Base-by-base conservation (phyloP, 2,888 invertebrate species). In the Ditylenchus weischeri region DNA sequence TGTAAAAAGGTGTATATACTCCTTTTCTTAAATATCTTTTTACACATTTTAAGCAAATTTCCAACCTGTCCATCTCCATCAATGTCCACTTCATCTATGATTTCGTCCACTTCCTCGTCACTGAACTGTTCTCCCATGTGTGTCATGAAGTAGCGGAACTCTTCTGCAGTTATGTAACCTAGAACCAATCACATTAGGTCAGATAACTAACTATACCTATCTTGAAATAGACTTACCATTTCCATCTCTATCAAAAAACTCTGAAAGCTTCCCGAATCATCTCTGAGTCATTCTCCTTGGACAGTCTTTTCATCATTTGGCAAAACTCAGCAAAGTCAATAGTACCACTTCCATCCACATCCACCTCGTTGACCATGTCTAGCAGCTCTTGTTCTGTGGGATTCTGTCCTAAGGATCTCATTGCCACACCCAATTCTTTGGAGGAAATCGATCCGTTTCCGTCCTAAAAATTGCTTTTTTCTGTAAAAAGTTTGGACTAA, bases 341-440 rank as follows among this genome's bases (percentile, higher is more conserved):
- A 11, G 72, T 76, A 4, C 77, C 77, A 48, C 68, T 68, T 5
- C 78, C 77, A 59, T 77, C 77, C 38, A 77, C 58, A 58, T 77
- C 67, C 76, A 77, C 77, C 72, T 75, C 82, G 70, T 81, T 83
- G 59, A 81, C 78, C 81, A 82, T 81, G 71, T 83, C 82, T 68
- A 79, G 73, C 11, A 83, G 73, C 63, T 83, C 83, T 73, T 84
- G 83, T 65, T 84, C 84, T 5, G 84, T 84, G 29, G 84, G 84
- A 69, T 84, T 84, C 72, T 84, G 84, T 3, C 84, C 84, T n/a
- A 84, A 74, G 8, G 82, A 78, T 35, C 84, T 76, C 84, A 84
- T 84, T 7, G 84, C 84, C 43, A 84, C 82, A 35, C 84, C 84
- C 72, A 84, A 72, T 75, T 84, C 84, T 71, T 83, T 83, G 13